These are phyloP conservation scores for Geococcyx californianus DNA, from an alignment of 2,113 vertebrate genomes.

Conservation along the genomic window DNA sequence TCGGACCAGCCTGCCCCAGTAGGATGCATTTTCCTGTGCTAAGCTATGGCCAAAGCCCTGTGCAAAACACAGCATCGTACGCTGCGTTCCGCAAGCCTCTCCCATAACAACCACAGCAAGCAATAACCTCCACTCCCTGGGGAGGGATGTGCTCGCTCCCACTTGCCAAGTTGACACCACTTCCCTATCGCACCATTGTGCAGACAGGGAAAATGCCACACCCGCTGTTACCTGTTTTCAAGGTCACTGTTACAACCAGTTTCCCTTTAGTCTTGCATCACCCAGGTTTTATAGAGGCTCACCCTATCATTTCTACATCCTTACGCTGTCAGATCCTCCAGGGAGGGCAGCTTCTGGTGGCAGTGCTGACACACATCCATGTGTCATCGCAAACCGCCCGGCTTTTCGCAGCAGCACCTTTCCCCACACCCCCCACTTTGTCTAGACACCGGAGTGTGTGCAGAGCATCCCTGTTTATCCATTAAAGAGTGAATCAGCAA, in stretches of 20 bases:
- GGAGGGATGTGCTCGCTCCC: accelerated
- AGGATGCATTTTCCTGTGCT: background rate
- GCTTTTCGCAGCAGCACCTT: background rate
- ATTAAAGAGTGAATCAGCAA: constrained; percentile 14
- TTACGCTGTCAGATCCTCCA: accelerated
- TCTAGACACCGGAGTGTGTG: accelerated
- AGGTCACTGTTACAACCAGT: background rate
- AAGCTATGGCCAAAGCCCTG: background rate
- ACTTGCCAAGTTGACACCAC: accelerated
- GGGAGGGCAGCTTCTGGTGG: accelerated
- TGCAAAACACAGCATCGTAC: accelerated
- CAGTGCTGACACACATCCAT: background rate
- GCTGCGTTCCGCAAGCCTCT: background rate
- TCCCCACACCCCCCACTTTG: accelerated
- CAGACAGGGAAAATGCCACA: too few species aligned
- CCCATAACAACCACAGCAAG: background rate
- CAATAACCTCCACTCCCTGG: too few species aligned
- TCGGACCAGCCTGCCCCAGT: background rate
- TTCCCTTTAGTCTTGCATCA: background rate
- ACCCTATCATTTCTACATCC: accelerated
- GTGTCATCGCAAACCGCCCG: accelerated
- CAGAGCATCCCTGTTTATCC: background rate
- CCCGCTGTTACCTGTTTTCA: background rate
- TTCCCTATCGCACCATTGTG: background rate
- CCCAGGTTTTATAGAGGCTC: background rate